Conservation (phyloP, 2,113 vertebrate species). For the Psittacula cyanocephala region DNA sequence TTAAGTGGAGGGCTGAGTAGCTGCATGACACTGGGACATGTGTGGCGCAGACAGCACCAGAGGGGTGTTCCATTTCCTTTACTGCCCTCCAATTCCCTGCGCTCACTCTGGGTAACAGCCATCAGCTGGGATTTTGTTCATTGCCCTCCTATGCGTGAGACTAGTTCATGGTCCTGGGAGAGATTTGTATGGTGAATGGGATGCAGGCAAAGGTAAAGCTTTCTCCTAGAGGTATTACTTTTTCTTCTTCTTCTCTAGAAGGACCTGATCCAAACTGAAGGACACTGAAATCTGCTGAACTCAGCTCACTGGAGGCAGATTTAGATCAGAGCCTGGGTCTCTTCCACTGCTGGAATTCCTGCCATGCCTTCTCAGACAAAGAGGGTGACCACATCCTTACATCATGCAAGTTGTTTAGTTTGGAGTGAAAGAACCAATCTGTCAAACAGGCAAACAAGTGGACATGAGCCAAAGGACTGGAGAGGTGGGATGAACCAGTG, state of each 20-base stretch:
- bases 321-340: neutral
- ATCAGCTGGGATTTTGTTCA: neutral
- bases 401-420: neutral
- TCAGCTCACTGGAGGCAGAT: neutral
- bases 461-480: neutral
- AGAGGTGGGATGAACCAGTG: neutral
- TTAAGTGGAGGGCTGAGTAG: neutral
- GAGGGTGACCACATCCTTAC: neutral
- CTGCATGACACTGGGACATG: neutral
- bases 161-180: neutral
- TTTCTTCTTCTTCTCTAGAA: neutral
- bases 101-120: neutral
- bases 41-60: neutral
- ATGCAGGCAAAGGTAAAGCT: neutral
- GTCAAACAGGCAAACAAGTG: neutral
- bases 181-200: neutral
- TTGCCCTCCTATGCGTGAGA: rapidly evolving
- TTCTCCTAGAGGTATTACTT: neutral
- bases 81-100: neutral
- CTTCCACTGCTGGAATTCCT: neutral
- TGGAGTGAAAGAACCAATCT: neutral
- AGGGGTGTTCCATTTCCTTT: neutral
- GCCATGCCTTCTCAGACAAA: constrained; percentile 8
- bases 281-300: neutral
- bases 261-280: neutral